Conservation (phyloP, 1,140 invertebrate species). For the Drosophila nannoptera region DNA sequence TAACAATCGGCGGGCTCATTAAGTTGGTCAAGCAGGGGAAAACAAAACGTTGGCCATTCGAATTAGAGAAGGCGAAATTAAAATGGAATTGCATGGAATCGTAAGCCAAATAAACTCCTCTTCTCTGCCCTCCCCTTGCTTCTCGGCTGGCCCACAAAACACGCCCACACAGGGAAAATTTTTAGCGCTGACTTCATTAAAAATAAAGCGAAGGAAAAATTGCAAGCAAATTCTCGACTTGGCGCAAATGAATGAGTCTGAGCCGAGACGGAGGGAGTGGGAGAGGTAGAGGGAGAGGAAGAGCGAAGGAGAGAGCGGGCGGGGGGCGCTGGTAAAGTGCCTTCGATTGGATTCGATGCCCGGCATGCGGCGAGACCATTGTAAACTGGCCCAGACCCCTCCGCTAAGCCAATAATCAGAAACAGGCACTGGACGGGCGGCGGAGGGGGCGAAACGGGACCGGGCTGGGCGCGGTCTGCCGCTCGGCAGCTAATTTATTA, state of each 20-base stretch:
- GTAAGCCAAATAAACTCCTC: slow-evolving; percentile 26
- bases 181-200: slow-evolving; percentile 73
- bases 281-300: slow-evolving; percentile 6
- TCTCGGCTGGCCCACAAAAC: slow-evolving; percentile 14
- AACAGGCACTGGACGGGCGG: background rate
- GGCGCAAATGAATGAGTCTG: slow-evolving; percentile 69
- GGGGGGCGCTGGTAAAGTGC: slow-evolving; percentile 9
- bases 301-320: slow-evolving; percentile 5
- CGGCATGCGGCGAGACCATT: slow-evolving; percentile 36
- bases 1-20: slow-evolving; percentile 9
- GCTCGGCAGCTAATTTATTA: slow-evolving; percentile 72
- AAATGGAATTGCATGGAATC: slow-evolving; percentile 58
- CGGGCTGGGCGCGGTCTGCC: slow-evolving; percentile 30
- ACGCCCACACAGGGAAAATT: slow-evolving; percentile 57
- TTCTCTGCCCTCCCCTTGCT: background rate
- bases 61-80: slow-evolving; percentile 55
- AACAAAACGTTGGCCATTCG: background rate
- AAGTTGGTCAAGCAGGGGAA: background rate
- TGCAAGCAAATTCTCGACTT: slow-evolving; percentile 57
- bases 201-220: slow-evolving; percentile 50
- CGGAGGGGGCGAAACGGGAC: slow-evolving; percentile 1
- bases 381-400: slow-evolving; percentile 64
- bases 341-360: slow-evolving; percentile 69
- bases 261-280: slow-evolving; percentile 9
- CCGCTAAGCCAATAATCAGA: slow-evolving; percentile 70